These are phyloP conservation scores for Eupithecia subfuscata DNA, from an alignment of 2,888 invertebrate genomes.

Conservation along the genomic window DNA sequence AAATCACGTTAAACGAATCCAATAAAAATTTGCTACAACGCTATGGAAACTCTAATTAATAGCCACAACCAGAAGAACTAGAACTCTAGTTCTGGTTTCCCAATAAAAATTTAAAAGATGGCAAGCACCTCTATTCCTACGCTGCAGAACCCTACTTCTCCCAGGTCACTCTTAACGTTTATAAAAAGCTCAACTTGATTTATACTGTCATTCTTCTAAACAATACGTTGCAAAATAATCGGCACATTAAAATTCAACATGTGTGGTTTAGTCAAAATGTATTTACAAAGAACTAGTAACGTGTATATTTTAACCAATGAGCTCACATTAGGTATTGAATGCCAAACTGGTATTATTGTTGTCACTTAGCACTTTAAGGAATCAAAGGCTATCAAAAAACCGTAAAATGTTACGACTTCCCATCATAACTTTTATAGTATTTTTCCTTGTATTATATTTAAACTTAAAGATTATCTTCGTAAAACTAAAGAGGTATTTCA, in stretches of 20 bases:
- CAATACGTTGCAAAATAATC: conserved; percentile 3
- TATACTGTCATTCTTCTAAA: conserved; percentile 11
- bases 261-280: conserved; percentile 15
- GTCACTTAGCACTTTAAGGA: conserved; percentile 24
- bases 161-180: not conserved
- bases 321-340: conserved; percentile 23
- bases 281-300: conserved; percentile 11
- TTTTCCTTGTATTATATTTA: conserved; percentile 22
- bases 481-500: not conserved
- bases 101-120: not conserved
- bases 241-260: conserved; percentile 23
- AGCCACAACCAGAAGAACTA: no score
- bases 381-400: conserved; percentile 19
- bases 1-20: no score
- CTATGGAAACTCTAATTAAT: no score
- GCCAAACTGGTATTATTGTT: conserved; percentile 4
- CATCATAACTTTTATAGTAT: not conserved
- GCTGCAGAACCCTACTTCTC: not conserved
- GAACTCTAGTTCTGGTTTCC: no score
- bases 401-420: conserved; percentile 33
- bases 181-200: conserved; percentile 9
- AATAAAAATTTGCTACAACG: no score
- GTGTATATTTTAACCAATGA: conserved; percentile 22
- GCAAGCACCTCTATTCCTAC: not conserved
- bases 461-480: not conserved